A percentile compares a stretch with the other conserved stretches of the same genome.
phyloP scores from a whole-genome alignment of 2,888 invertebrate genomes.

The Beris morrisii region DNA sequence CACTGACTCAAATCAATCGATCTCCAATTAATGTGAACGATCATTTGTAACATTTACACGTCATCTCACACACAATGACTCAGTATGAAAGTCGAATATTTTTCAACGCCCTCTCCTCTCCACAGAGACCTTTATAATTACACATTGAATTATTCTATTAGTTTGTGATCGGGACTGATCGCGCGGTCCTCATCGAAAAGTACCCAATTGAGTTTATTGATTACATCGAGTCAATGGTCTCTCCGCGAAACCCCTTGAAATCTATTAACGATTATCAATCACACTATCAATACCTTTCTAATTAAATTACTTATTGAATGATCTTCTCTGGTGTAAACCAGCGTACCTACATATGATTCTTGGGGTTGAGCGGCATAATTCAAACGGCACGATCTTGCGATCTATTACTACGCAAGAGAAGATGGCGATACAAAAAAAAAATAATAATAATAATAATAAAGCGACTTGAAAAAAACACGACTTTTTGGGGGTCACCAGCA shows the following conservation, averaged over 20 bases:
- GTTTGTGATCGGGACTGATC: slow-evolving; percentile 11
- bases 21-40: slow-evolving; percentile 12
- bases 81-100: not conserved
- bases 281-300: slow-evolving; percentile 39
- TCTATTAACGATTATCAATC: slow-evolving; percentile 38
- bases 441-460: too few relatives aligned
- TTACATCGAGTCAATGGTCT: slow-evolving; percentile 34
- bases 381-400: slow-evolving; percentile 11
- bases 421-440: slow-evolving; percentile 5
- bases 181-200: slow-evolving; percentile 26
- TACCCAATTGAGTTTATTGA: slow-evolving; percentile 32
- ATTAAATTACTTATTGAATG: slow-evolving; percentile 36
- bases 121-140: slow-evolving; percentile 22
- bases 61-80: slow-evolving; percentile 7
- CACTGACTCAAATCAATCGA: slow-evolving; percentile 1
- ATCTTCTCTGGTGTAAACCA: not conserved
- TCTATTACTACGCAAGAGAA: slow-evolving; percentile 2
- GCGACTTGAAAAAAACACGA: slow-evolving; percentile 13
- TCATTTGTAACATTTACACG: slow-evolving; percentile 23
- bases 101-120: not conserved
- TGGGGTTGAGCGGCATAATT: slow-evolving; percentile 15
- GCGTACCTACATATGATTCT: not conserved
- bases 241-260: slow-evolving; percentile 30
- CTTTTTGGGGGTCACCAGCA: slow-evolving; percentile 27
- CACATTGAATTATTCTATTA: slow-evolving; percentile 31